Percentiles rank a stretch among this genome's conserved stretches.
These are phyloP conservation scores for Aldabrachelys gigantea DNA, from an alignment of 2,113 vertebrate species.

Conservation along the genomic window DNA sequence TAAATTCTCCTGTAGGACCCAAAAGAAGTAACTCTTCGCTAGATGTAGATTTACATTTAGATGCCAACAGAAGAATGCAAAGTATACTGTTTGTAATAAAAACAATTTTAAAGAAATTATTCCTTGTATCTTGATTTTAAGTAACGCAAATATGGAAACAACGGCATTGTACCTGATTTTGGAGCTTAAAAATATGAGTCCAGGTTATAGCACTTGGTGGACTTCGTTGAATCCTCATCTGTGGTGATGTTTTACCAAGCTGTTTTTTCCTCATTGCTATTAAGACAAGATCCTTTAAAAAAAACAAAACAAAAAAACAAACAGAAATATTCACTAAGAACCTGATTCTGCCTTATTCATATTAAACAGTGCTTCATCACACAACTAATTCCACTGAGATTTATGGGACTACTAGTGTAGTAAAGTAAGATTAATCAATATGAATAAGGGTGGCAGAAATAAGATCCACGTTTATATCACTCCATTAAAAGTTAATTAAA, in stretches of 20 bases:
- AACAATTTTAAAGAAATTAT: background rate
- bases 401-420: background rate
- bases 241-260: too few species aligned
- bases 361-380: background rate
- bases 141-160: background rate
- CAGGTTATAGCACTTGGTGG: constrained; percentile 14
- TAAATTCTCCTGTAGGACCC: too few species aligned
- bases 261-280: background rate
- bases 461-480: background rate
- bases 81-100: background rate
- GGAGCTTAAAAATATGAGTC: constrained; percentile 78
- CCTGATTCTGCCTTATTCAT: background rate
- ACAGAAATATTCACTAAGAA: background rate
- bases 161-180: constrained; percentile 72
- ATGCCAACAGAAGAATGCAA: background rate
- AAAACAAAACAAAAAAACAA: background rate
- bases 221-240: background rate
- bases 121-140: background rate
- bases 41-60: too few species aligned
- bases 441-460: background rate
- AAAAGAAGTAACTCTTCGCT: too few species aligned
- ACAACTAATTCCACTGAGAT: background rate
- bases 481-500: background rate
- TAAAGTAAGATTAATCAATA: background rate
- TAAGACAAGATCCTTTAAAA: background rate